Percentiles rank a stretch among this genome's conserved stretches.
Conservation (phyloP, 2,113 vertebrate species). For the Phodopus roborovskii region DNA sequence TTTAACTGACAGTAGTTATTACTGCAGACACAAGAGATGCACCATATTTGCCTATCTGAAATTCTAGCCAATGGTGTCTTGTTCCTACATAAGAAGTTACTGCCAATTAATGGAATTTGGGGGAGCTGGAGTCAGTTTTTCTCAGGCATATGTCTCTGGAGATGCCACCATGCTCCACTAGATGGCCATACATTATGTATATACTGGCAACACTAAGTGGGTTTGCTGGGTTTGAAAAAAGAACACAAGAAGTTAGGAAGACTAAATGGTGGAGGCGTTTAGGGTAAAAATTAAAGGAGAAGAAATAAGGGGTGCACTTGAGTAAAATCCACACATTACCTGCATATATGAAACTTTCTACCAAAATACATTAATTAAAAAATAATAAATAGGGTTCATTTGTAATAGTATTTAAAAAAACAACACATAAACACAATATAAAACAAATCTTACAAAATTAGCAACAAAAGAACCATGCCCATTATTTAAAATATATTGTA, state of each 20-base stretch:
- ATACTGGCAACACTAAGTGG: not conserved
- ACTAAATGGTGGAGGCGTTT: not conserved
- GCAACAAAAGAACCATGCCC: not conserved
- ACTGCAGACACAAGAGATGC: not conserved
- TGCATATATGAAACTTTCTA: not conserved
- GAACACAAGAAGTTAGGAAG: not conserved
- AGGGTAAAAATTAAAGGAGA: not conserved
- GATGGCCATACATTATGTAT: not conserved
- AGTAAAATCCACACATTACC: not conserved
- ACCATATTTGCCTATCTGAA: not conserved
- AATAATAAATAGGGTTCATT: not conserved
- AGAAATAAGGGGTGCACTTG: not conserved
- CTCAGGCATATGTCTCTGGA: not conserved
- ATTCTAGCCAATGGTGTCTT: not conserved
- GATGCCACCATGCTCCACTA: not conserved
- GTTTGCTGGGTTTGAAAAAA: not conserved
- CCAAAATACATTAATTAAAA: not conserved
- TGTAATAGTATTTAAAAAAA: not conserved
- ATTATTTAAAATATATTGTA: not conserved
- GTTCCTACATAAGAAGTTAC: not conserved
- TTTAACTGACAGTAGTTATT: not conserved
- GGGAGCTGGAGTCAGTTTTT: not conserved
- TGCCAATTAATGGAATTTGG: not conserved
- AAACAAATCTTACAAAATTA: not conserved
- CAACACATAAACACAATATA: not conserved